Conservation (phyloP, 2,888 invertebrate genomes). For the Dynastes tityus region DNA sequence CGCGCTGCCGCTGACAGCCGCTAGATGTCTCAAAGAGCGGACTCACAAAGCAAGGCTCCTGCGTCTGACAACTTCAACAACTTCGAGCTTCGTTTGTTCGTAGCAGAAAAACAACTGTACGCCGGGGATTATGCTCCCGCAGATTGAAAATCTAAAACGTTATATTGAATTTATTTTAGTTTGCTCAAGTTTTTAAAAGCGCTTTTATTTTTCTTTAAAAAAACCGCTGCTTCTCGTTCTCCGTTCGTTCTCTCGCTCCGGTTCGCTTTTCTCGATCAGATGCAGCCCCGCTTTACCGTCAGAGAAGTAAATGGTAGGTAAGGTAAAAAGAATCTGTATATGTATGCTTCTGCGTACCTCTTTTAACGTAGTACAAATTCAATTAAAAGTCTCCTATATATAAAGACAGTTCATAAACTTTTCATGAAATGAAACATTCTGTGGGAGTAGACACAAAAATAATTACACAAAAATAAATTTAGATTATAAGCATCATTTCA, state of each 20-base stretch:
- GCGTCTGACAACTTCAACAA: constrained; percentile 68
- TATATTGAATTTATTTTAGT: constrained; percentile 60
- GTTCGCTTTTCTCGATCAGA: background rate
- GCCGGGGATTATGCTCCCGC: constrained; percentile 60
- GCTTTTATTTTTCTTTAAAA: constrained; percentile 50
- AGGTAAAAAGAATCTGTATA: constrained; percentile 4
- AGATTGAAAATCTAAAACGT: constrained; percentile 65
- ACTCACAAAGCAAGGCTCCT: constrained; percentile 65
- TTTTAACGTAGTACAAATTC: background rate
- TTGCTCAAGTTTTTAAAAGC: constrained; percentile 49
- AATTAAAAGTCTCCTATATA: too few species aligned
- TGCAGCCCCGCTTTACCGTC: background rate
- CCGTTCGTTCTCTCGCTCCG: constrained; percentile 5
- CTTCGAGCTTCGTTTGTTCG: constrained; percentile 67
- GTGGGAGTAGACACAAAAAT: too few species aligned
- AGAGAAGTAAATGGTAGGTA: background rate
- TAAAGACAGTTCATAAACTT: too few species aligned
- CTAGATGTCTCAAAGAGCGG: constrained; percentile 69
- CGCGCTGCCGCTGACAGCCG: constrained; percentile 67
- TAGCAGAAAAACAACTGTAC: constrained; percentile 66
- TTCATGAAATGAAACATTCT: too few species aligned
- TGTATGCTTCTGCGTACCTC: background rate
- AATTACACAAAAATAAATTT: too few species aligned
- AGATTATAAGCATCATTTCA: too few species aligned
- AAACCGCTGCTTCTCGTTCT: constrained; percentile 5